Conservation (phyloP, 2,113 vertebrate genomes). For the Cebidichthys violaceus region DNA sequence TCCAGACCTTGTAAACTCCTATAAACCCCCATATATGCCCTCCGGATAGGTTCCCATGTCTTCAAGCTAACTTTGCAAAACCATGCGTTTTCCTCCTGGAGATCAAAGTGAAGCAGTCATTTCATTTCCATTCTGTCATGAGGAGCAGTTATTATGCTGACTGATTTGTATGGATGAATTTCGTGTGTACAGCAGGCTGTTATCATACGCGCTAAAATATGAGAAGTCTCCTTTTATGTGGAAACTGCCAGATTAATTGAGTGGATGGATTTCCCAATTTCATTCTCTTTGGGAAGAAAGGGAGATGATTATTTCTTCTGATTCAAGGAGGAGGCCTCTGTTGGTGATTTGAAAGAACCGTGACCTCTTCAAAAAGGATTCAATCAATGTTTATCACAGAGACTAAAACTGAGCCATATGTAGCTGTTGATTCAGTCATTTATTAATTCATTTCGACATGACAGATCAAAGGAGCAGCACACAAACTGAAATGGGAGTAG, state of each 20-base stretch:
- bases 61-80: background rate
- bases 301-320: background rate
- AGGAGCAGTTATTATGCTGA: slow-evolving; percentile 24
- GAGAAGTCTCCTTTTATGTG: slow-evolving; percentile 28
- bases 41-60: background rate
- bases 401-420: background rate
- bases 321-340: background rate
- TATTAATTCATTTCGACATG: slow-evolving; percentile 2
- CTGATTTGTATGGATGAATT: slow-evolving; percentile 37
- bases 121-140: slow-evolving; percentile 33
- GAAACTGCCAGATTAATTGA: slow-evolving; percentile 23
- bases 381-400: slow-evolving; percentile 3
- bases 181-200: background rate
- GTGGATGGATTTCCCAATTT: slow-evolving; percentile 30
- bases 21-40: background rate
- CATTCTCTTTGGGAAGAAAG: background rate
- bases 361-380: slow-evolving; percentile 11
- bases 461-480: background rate
- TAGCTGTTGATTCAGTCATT: slow-evolving; percentile 5
- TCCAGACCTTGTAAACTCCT: background rate
- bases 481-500: background rate
- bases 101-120: slow-evolving; percentile 38
- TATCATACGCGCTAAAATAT: slow-evolving; percentile 4
- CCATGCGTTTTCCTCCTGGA: slow-evolving; percentile 1
- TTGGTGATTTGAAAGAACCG: slow-evolving; percentile 5